Evolutionary conservation across 2,797 vertebrate genomes (phyloP), one percentile per base, ranked within the genome.

Genomic region (Margarornis squamiger): DNA sequence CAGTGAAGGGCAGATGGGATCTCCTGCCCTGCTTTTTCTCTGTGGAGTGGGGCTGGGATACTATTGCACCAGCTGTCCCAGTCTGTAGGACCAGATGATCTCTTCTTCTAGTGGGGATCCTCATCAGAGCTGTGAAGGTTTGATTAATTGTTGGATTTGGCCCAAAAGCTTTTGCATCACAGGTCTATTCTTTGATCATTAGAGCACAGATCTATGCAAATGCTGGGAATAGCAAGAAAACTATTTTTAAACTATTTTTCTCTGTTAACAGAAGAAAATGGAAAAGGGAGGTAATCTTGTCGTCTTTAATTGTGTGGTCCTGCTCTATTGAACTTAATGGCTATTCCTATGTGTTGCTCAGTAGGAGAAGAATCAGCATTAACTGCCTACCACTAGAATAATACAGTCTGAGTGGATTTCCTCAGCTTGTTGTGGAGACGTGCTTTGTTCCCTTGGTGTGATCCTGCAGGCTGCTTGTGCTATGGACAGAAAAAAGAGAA

Each of bases 281-380:
- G 48, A 88, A 93, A 85, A 84, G 15, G 5, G 48, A 88, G n/a
- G 51, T 59, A 92, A 89, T 95, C 21, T 92, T 90, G 93, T 68
- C 58, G 81, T 46, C 45, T 94, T 92, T 86, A 85, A 86, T 82
- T 86, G 29, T 85, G 38, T 80, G 67, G 72, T 89, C 77, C 87
- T 94, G 66, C 16, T 95, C 80, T 86, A 3, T 43, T 94, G 93
- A 95, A 82, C 80, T 92, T 73, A 86, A 88, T 87, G 80, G 48
- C 63, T 79, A 38, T 88, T 95, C 26, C 57, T 76, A 22, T 58
- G 46, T 49, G 45, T 34, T 67, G 27, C 67, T 93, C 77, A 80
- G 38, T 48, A 68, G 83, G 67, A 87, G 19, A 32, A 90, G 79
- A 82, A 76, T 82, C 57, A 54, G 70, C 67, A 73, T 39, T 76